phyloP scores from a whole-genome alignment of 2,113 vertebrate species.

The Neomonachus schauinslandi region DNA sequence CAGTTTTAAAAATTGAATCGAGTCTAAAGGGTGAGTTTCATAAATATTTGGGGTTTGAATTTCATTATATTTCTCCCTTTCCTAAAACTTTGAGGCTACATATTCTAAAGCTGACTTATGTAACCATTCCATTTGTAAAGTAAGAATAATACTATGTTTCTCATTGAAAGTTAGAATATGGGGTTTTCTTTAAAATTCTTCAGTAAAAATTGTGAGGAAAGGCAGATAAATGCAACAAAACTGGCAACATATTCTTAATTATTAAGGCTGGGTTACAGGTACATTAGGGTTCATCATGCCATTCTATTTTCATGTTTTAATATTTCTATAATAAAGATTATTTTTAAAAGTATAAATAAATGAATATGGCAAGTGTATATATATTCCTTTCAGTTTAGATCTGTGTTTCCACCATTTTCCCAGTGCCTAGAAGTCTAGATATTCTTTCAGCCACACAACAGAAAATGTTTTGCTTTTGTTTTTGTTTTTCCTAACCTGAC shows the following conservation, averaged over 20 bases:
- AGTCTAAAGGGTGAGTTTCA: not conserved
- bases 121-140: not conserved
- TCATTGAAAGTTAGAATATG: not conserved
- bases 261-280: not conserved
- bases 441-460: not conserved
- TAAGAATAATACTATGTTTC: not conserved
- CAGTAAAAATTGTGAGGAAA: not conserved
- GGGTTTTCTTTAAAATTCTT: conserved; percentile 21
- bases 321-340: not conserved
- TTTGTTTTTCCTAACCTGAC: not conserved
- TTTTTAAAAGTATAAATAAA: not conserved
- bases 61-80: not conserved
- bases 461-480: not conserved
- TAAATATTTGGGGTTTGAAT: not conserved
- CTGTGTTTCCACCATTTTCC: not conserved
- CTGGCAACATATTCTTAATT: not conserved
- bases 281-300: not conserved
- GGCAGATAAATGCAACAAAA: not conserved
- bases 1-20: not conserved
- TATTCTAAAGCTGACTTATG: not conserved
- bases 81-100: not conserved
- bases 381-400: not conserved
- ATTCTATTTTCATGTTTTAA: not conserved
- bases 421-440: not conserved
- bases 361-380: not conserved